Conservation (phyloP, 1,140 invertebrate species). For the Drosophila insularis region DNA sequence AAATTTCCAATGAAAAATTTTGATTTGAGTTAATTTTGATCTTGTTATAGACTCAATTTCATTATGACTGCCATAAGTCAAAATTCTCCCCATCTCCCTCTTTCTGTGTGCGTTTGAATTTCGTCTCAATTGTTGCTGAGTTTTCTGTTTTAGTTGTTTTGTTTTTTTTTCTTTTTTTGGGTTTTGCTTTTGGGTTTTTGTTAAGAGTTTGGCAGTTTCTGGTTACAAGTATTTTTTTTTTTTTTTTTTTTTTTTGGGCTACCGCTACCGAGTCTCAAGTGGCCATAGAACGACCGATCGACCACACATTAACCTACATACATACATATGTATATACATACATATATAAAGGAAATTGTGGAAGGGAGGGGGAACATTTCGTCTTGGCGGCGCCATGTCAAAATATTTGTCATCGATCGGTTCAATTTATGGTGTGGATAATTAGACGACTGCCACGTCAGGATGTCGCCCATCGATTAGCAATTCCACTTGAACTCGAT, state of each 20-base stretch:
- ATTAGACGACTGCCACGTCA: slow-evolving; percentile 62
- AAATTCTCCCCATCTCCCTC: background rate
- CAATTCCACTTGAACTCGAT: slow-evolving; percentile 56
- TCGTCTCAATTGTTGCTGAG: slow-evolving; percentile 19
- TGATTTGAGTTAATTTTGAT: background rate
- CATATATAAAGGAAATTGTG: slow-evolving; percentile 17
- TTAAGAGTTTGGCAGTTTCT: slow-evolving; percentile 22
- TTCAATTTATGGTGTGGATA: slow-evolving; percentile 65
- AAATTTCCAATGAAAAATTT: background rate
- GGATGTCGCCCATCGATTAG: slow-evolving; percentile 65
- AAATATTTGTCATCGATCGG: slow-evolving; percentile 77
- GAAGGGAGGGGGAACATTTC: slow-evolving; percentile 17
- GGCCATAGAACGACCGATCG: slow-evolving; percentile 49
- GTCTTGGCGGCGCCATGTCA: slow-evolving; percentile 63
- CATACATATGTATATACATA: too few species aligned
- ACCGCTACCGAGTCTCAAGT: slow-evolving; percentile 64
- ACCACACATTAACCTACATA: slow-evolving; percentile 63
- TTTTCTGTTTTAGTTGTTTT: background rate
- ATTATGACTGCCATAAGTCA: background rate
- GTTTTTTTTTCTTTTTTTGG: slow-evolving; percentile 6
- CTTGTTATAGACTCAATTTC: background rate
- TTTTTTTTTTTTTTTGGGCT: slow-evolving; percentile 16
- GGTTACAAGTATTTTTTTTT: slow-evolving; percentile 16
- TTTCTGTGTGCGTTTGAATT: slow-evolving; percentile 1
- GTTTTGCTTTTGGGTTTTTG: slow-evolving; percentile 4